phyloP scores from a whole-genome alignment of 2,113 vertebrate genomes.

The Plotosus lineatus region DNA sequence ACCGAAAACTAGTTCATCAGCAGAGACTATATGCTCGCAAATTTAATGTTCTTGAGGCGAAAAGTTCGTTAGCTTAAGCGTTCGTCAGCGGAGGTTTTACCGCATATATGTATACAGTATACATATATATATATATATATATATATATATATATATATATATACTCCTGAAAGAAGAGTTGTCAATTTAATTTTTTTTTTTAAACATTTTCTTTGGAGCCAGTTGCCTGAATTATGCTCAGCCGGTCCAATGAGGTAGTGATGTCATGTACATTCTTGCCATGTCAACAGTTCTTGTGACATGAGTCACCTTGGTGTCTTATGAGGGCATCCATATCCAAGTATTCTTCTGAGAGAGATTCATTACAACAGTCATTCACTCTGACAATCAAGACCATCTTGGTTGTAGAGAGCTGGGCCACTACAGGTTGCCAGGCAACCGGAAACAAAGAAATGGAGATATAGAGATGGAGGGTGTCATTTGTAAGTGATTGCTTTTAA shows the following conservation, averaged over 20 bases:
- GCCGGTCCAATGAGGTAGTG: neutral
- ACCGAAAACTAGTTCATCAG: too few relatives aligned
- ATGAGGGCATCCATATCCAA: neutral
- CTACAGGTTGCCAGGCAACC: slow-evolving; percentile 61
- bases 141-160: slow-evolving; percentile 9
- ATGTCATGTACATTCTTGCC: neutral
- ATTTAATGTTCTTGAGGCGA: too few relatives aligned
- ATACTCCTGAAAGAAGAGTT: neutral
- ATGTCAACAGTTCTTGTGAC: slow-evolving; percentile 39
- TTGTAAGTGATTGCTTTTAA: slow-evolving; percentile 42
- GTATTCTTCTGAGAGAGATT: slow-evolving; percentile 32
- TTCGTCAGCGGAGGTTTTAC: too few relatives aligned
- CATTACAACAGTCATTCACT: slow-evolving; percentile 61
- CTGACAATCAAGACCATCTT: slow-evolving; percentile 66
- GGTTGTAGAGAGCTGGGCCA: slow-evolving; percentile 60
- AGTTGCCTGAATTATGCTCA: neutral
- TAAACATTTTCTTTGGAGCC: neutral
- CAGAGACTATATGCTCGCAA: too few relatives aligned
- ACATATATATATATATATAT: too few relatives aligned
- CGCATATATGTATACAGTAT: too few relatives aligned
- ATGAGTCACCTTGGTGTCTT: slow-evolving; percentile 38
- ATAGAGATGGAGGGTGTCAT: slow-evolving; percentile 53
- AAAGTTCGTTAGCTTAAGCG: too few relatives aligned
- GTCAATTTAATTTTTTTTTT: neutral
- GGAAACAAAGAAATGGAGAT: slow-evolving; percentile 51